Evolutionary conservation across 2,113 vertebrate genomes (phyloP).

Genomic region (Marcusenius ussheri): DNA sequence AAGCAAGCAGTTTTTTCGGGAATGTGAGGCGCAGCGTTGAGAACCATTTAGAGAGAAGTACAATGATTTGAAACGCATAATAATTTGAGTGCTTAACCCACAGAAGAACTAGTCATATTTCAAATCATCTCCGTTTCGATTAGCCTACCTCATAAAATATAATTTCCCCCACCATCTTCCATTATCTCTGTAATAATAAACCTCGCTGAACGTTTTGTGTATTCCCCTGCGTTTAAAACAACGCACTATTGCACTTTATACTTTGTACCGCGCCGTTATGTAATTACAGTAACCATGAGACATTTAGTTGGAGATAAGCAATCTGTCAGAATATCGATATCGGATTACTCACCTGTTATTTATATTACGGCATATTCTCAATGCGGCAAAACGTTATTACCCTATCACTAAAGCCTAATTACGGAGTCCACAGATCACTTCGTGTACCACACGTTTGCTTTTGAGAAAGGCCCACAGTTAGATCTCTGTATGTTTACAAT

Average conservation of each 20-base stretch:
- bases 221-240: background rate
- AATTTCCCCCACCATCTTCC: background rate
- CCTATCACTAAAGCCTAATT: background rate
- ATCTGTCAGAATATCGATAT: background rate
- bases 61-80: background rate
- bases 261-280: background rate
- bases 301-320: background rate
- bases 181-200: background rate
- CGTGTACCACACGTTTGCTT: background rate
- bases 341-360: background rate
- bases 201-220: background rate
- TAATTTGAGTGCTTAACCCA: background rate
- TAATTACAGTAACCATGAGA: background rate
- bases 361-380: background rate
- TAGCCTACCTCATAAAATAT: background rate
- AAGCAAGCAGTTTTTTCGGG: background rate
- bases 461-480: background rate
- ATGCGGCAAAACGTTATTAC: background rate
- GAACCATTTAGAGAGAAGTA: background rate
- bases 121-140: background rate
- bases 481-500: background rate
- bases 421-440: background rate
- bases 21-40: background rate
- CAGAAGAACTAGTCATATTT: background rate
- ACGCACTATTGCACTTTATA: background rate